These are phyloP conservation scores for Hetaerina americana DNA, from an alignment of 1,140 invertebrate genomes.

Conservation along the genomic window DNA sequence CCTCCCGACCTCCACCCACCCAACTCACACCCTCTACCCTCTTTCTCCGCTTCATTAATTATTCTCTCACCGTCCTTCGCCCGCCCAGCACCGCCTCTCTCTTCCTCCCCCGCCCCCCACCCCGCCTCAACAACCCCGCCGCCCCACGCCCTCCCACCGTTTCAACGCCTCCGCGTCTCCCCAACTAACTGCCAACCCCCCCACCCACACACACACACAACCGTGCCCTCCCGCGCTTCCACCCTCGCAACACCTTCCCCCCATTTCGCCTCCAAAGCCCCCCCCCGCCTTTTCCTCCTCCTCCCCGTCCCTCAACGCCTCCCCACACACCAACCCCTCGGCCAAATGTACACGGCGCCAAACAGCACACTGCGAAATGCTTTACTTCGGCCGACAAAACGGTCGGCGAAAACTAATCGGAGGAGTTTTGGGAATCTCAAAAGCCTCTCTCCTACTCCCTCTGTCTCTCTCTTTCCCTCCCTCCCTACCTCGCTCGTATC, in stretches of 20 bases:
- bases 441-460: not conserved
- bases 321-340: not conserved
- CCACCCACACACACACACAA: too few species aligned
- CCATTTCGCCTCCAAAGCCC: too few species aligned
- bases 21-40: not conserved
- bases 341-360: not conserved
- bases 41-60: too few species aligned
- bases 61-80: not conserved
- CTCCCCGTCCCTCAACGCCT: not conserved
- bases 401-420: not conserved
- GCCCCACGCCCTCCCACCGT: too few species aligned
- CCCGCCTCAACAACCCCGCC: too few species aligned
- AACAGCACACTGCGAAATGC: not conserved
- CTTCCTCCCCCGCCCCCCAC: not conserved
- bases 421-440: not conserved
- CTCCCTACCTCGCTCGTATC: too few species aligned
- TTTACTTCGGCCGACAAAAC: not conserved
- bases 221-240: too few species aligned
- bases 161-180: too few species aligned
- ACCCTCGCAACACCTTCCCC: not conserved
- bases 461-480: too few species aligned
- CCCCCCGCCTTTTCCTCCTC: not conserved
- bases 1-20: not conserved
- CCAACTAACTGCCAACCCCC: too few species aligned
- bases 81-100: not conserved